Conservation (phyloP, 2,113 vertebrate species). For the Piaya cayana region DNA sequence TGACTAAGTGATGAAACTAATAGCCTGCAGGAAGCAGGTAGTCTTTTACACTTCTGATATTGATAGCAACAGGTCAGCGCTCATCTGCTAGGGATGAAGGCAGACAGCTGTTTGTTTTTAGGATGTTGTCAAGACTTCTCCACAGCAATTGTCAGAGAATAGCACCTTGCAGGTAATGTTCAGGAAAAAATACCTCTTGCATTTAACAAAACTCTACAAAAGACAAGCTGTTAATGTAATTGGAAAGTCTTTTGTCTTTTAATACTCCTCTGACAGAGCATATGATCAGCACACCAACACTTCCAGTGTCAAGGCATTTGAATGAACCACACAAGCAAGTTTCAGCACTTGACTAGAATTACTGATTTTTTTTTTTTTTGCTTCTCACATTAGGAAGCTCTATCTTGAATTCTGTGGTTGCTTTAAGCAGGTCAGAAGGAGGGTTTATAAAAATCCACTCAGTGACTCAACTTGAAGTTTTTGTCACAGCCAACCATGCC, state of each 20-base stretch:
- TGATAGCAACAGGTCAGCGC: conserved; percentile 13
- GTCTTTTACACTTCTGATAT: conserved; percentile 39
- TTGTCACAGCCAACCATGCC: background rate
- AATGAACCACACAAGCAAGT: background rate
- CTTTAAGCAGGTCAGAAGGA: background rate
- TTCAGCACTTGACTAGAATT: background rate
- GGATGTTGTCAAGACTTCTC: background rate
- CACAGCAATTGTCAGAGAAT: background rate
- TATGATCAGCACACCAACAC: background rate
- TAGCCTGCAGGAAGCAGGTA: conserved; percentile 36
- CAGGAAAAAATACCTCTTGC: background rate
- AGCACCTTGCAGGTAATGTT: background rate
- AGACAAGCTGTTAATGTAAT: background rate
- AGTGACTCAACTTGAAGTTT: background rate
- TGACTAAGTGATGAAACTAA: conserved; percentile 68
- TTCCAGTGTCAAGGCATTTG: background rate
- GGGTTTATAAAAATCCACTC: background rate
- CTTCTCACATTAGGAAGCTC: background rate
- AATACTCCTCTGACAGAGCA: background rate
- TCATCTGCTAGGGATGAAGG: background rate
- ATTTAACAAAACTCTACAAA: background rate
- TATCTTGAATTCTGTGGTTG: background rate
- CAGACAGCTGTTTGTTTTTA: conserved; percentile 22
- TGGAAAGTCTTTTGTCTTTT: background rate
- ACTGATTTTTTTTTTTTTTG: background rate